phyloP scores from a whole-genome alignment of 2,888 invertebrate genomes.

The Panopea generosa region DNA sequence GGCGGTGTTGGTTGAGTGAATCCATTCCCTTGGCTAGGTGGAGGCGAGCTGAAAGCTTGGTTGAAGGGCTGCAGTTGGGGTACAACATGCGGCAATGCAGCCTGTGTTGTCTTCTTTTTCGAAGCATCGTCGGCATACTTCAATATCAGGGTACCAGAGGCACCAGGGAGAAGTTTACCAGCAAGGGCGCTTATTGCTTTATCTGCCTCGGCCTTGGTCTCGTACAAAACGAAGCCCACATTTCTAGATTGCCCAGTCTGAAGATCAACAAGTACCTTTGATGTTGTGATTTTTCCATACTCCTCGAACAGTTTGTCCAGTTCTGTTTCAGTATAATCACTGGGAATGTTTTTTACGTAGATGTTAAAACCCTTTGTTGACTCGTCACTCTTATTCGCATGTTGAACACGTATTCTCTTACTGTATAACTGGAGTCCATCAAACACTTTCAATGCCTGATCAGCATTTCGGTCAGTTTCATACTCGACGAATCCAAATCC shows the following conservation, averaged over 20 bases:
- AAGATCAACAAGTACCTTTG: constrained; percentile 95
- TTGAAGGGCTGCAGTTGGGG: constrained; percentile 22
- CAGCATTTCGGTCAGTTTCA: constrained; percentile 93
- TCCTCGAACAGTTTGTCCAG: constrained; percentile 94
- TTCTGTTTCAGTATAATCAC: constrained; percentile 89
- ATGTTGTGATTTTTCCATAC: constrained; percentile 96
- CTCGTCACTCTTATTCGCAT: constrained; percentile 96
- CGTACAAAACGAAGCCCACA: constrained; percentile 93
- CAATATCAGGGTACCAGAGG: constrained; percentile 93
- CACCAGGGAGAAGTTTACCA: constrained; percentile 92
- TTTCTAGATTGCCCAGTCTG: constrained; percentile 94
- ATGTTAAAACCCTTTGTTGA: constrained; percentile 95
- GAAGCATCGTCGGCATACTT: constrained; percentile 93
- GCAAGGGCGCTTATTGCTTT: constrained; percentile 94
- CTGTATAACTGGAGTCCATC: constrained; percentile 96
- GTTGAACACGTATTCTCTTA: constrained; percentile 97
- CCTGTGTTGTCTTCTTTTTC: constrained; percentile 73
- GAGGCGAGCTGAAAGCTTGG: constrained; percentile 49
- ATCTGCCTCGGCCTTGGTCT: constrained; percentile 95
- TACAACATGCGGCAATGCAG: constrained; percentile 38
- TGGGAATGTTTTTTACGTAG: constrained; percentile 95
- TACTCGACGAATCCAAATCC: constrained; percentile 98
- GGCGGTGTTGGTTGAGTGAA: constrained; percentile 44
- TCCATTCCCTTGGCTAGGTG: constrained; percentile 60
- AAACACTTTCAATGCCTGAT: constrained; percentile 93